Percentiles rank a stretch among this genome's conserved stretches.
Evolutionary conservation across 2,113 vertebrate genomes (phyloP).

Genomic region (Peromyscus maniculatus): DNA sequence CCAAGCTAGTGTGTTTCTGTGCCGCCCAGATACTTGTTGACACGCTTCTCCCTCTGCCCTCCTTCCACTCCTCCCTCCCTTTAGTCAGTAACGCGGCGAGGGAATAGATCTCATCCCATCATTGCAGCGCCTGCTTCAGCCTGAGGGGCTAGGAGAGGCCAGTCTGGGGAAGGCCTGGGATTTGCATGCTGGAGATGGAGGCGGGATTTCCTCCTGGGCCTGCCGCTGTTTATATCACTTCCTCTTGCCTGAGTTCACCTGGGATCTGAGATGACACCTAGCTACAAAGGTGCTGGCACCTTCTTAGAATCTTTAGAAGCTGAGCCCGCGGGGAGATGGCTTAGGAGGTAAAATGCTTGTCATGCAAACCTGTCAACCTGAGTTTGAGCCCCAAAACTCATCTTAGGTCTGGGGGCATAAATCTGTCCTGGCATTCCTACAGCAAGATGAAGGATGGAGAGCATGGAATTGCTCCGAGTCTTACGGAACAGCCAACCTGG

Average conservation of each 20-base stretch:
- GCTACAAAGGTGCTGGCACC: not conserved
- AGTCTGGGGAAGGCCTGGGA: not conserved
- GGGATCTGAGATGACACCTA: not conserved
- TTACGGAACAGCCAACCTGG: not conserved
- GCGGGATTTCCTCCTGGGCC: too few species aligned
- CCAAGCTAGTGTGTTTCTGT: not conserved
- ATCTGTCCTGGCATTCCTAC: not conserved
- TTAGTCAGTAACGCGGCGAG: not conserved
- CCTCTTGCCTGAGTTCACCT: not conserved
- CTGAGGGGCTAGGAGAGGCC: not conserved
- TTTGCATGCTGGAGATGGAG: not conserved
- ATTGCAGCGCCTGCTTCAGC: not conserved
- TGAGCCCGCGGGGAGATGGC: not conserved
- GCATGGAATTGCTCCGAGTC: not conserved
- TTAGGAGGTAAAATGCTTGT: not conserved
- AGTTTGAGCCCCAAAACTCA: not conserved
- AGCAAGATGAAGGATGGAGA: not conserved
- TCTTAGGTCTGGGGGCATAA: not conserved
- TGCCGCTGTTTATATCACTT: not conserved
- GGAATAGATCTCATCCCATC: not conserved
- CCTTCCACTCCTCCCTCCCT: not conserved
- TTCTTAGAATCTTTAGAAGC: slow-evolving; percentile 15
- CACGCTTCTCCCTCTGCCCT: not conserved
- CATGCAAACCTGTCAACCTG: not conserved
- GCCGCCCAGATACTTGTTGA: not conserved